Evolutionary conservation across 2,888 invertebrate species (phyloP).

Genomic region (Lithophane leautieri): DNA sequence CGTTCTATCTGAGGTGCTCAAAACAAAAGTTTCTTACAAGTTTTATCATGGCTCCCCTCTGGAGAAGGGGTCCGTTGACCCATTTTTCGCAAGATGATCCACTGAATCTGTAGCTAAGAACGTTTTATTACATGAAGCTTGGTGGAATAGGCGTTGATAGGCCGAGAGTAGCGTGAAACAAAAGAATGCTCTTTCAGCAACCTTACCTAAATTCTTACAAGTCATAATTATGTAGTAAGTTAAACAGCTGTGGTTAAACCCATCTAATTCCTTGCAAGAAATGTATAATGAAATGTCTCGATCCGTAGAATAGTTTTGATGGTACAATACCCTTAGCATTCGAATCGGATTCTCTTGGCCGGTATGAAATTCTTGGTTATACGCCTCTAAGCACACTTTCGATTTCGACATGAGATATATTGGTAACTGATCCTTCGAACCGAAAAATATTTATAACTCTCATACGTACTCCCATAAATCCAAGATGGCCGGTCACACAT

Average conservation of each 20-base stretch:
- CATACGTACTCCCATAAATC: constrained; percentile 49
- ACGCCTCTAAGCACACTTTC: not conserved
- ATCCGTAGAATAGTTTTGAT: not conserved
- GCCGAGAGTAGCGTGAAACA: not conserved
- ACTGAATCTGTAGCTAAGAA: constrained; percentile 65
- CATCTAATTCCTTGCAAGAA: not conserved
- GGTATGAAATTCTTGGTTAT: not conserved
- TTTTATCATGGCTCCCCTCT: constrained; percentile 86
- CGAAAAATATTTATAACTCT: not conserved
- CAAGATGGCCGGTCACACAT: constrained; percentile 71
- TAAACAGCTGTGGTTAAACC: not conserved
- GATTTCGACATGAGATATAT: not conserved
- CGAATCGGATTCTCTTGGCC: too few relatives aligned
- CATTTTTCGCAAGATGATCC: constrained; percentile 86
- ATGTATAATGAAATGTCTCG: not conserved
- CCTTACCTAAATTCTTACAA: not conserved
- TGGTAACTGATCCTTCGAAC: not conserved
- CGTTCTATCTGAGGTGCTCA: constrained; percentile 82
- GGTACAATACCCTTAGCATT: too few relatives aligned
- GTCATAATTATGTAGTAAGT: not conserved
- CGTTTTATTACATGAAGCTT: constrained; percentile 62
- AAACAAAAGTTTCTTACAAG: constrained; percentile 88
- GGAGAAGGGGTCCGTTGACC: constrained; percentile 85
- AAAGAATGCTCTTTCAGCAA: not conserved
- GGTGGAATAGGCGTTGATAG: constrained; percentile 8